Conservation (phyloP, 2,888 invertebrate genomes). For the Polyommatus iphigenia region DNA sequence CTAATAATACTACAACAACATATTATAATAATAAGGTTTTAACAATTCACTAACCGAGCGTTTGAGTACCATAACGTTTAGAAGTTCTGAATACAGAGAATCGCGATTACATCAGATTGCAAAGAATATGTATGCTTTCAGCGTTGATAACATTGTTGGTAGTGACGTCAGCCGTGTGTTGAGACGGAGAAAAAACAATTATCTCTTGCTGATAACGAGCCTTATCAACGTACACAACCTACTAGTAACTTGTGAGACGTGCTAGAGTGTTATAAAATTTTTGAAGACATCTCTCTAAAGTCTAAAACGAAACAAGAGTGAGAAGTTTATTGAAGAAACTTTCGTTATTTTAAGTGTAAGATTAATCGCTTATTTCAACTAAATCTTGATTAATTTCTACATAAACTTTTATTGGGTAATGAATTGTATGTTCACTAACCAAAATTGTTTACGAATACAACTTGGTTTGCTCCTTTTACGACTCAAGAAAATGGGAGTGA, state of each 20-base stretch:
- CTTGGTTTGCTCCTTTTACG: constrained; percentile 30
- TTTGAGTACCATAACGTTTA: not conserved
- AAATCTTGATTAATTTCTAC: not conserved
- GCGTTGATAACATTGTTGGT: constrained; percentile 30
- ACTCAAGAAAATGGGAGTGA: constrained; percentile 30
- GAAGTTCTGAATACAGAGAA: not conserved
- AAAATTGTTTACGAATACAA: constrained; percentile 26
- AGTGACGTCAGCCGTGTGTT: constrained; percentile 15
- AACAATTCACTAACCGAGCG: not conserved
- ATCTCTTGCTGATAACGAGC: constrained; percentile 38
- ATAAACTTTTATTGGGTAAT: not conserved
- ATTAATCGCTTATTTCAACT: not conserved
- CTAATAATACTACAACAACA: too few species aligned
- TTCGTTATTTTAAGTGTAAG: not conserved
- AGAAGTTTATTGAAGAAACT: not conserved
- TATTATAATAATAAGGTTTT: too few species aligned
- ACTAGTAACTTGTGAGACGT: not conserved
- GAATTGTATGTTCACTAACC: constrained; percentile 26
- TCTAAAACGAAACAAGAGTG: too few species aligned
- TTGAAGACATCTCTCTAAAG: not conserved
- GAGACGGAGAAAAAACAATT: constrained; percentile 41
- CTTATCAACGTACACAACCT: constrained; percentile 32
- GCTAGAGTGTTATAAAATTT: not conserved
- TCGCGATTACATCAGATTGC: not conserved
- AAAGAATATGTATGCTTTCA: not conserved